Conservation (phyloP, 1,140 invertebrate species). For the Apis dorsata region DNA sequence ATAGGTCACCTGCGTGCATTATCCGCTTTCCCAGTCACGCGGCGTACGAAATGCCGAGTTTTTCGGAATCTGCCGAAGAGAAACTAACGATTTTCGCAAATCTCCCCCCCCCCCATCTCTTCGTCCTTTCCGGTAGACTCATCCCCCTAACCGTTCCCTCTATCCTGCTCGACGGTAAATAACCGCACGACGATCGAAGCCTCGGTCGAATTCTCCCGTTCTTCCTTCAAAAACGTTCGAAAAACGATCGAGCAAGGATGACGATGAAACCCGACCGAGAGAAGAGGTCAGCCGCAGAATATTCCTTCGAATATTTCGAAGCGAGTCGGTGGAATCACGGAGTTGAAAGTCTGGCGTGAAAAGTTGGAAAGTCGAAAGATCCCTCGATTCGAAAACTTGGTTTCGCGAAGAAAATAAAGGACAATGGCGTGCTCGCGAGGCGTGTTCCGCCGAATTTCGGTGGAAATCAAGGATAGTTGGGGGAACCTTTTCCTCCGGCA, state of each 20-base stretch:
- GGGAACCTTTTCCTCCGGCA: not conserved
- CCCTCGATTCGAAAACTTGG: conserved; percentile 5
- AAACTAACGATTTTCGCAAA: not conserved
- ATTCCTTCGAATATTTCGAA: conserved; percentile 8
- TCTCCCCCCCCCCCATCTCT: too few species aligned
- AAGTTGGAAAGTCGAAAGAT: conserved; percentile 8
- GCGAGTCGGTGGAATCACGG: not conserved
- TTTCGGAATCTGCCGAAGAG: not conserved
- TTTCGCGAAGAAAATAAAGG: not conserved
- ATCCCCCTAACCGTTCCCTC: not conserved
- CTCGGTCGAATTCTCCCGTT: not conserved
- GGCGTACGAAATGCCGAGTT: too few species aligned
- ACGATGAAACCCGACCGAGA: not conserved
- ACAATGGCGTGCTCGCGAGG: not conserved
- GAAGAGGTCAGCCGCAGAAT: not conserved
- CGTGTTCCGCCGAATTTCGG: not conserved
- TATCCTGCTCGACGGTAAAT: not conserved
- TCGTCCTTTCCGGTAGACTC: not conserved
- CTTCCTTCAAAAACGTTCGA: not conserved
- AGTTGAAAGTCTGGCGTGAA: not conserved
- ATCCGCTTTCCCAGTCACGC: not conserved
- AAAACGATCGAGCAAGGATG: conserved; percentile 18
- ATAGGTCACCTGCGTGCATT: too few species aligned
- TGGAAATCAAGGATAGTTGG: not conserved
- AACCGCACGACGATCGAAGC: not conserved